Conservation (phyloP, 2,113 vertebrate species). For the Hyperoodon ampullatus region DNA sequence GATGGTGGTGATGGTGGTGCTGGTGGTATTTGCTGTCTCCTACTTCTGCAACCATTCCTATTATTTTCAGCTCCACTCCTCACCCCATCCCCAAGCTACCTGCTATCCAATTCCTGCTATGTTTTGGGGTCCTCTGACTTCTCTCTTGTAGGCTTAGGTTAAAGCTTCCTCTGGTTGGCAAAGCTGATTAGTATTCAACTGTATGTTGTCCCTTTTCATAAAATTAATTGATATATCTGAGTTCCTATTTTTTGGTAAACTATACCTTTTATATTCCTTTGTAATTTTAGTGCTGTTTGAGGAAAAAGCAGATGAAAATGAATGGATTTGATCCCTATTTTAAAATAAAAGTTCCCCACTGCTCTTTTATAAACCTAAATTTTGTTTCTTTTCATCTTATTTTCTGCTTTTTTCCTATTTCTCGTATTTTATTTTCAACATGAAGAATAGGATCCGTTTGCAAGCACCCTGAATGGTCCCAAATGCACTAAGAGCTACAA, state of each 20-base stretch:
- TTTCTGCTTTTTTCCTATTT: background rate
- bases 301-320: background rate
- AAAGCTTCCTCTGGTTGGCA: background rate
- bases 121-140: background rate
- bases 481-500: background rate
- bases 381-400: background rate
- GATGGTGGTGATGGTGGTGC: fast-evolving
- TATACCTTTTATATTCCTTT: background rate
- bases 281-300: background rate
- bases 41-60: background rate
- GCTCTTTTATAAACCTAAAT: background rate
- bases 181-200: background rate
- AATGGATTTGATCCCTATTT: background rate
- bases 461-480: background rate
- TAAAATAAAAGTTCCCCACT: background rate
- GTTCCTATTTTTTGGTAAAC: background rate
- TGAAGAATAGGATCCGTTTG: background rate
- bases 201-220: background rate
- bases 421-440: background rate
- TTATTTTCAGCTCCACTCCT: background rate
- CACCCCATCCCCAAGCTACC: background rate
- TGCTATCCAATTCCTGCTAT: background rate
- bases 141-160: background rate
- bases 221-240: background rate
- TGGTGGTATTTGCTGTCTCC: background rate